These are phyloP conservation scores for Ryuthela nishihirai DNA, from an alignment of 2,888 invertebrate species.

Conservation along the genomic window DNA sequence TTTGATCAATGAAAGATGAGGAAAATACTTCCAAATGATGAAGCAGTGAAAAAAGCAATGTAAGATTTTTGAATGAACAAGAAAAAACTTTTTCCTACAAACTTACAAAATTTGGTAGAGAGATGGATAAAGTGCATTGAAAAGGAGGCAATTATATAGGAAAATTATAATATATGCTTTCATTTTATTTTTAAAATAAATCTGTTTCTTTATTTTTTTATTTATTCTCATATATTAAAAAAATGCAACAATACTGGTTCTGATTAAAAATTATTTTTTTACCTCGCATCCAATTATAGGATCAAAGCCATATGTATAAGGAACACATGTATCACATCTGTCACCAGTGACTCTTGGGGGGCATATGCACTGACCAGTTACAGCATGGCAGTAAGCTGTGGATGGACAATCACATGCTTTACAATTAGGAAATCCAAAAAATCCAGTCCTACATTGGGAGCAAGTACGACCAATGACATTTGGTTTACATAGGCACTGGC, in stretches of 20 bases:
- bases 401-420: slow-evolving; percentile 80
- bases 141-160: no score
- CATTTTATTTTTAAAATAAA: neutral
- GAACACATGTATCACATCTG: slow-evolving; percentile 82
- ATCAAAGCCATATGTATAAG: slow-evolving; percentile 87
- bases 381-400: slow-evolving; percentile 64
- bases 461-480: slow-evolving; percentile 89
- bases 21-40: no score
- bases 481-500: slow-evolving; percentile 88
- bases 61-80: no score
- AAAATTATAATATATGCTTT: no score
- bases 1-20: no score
- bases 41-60: no score
- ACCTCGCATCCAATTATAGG: slow-evolving; percentile 87
- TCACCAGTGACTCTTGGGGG: slow-evolving; percentile 85
- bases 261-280: slow-evolving; percentile 17
- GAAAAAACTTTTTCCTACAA: neutral
- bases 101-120: neutral
- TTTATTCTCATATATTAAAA: neutral
- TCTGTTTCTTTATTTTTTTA: neutral
- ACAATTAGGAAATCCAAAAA: slow-evolving; percentile 94
- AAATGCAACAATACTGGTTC: no score
- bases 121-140: no score
- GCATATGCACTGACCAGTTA: slow-evolving; percentile 68
- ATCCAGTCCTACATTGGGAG: slow-evolving; percentile 79